These are phyloP conservation scores for Drosophila robusta DNA, from an alignment of 2,888 invertebrate genomes.

Conservation along the genomic window DNA sequence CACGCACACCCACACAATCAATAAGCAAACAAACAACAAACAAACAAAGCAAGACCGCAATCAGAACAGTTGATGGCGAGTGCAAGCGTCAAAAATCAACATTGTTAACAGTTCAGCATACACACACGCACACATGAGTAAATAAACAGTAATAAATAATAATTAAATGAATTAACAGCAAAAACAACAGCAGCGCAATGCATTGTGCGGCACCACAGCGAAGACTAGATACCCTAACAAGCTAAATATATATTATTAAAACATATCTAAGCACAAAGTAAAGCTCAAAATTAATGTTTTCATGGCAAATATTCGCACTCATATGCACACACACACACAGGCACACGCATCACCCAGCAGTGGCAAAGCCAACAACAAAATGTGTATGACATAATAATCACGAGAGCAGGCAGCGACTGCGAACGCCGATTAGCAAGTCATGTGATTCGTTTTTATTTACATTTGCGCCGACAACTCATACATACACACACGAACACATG, in stretches of 20 bases:
- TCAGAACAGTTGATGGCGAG: slow-evolving; percentile 46
- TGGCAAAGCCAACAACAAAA: slow-evolving; percentile 65
- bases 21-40: slow-evolving; percentile 38
- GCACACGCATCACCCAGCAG: slow-evolving; percentile 30
- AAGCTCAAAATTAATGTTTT: not conserved
- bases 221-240: slow-evolving; percentile 19
- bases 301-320: slow-evolving; percentile 18
- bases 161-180: slow-evolving; percentile 72
- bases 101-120: slow-evolving; percentile 49
- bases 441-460: slow-evolving; percentile 84
- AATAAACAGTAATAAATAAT: slow-evolving; percentile 75
- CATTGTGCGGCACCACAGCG: slow-evolving; percentile 10
- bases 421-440: slow-evolving; percentile 84
- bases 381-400: slow-evolving; percentile 84
- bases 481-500: slow-evolving; percentile 24
- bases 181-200: slow-evolving; percentile 37
- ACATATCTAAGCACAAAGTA: not conserved
- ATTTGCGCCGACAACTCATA: slow-evolving; percentile 59
- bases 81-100: slow-evolving; percentile 72
- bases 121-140: slow-evolving; percentile 33
- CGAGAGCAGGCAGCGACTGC: slow-evolving; percentile 82
- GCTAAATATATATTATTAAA: not conserved
- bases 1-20: slow-evolving; percentile 25
- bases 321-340: not conserved
- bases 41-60: slow-evolving; percentile 45